Evolutionary conservation across 2,797 vertebrate species (phyloP), one percentile per base, ranked within the genome.

Genomic region (Orientallactaga sibirica): DNA sequence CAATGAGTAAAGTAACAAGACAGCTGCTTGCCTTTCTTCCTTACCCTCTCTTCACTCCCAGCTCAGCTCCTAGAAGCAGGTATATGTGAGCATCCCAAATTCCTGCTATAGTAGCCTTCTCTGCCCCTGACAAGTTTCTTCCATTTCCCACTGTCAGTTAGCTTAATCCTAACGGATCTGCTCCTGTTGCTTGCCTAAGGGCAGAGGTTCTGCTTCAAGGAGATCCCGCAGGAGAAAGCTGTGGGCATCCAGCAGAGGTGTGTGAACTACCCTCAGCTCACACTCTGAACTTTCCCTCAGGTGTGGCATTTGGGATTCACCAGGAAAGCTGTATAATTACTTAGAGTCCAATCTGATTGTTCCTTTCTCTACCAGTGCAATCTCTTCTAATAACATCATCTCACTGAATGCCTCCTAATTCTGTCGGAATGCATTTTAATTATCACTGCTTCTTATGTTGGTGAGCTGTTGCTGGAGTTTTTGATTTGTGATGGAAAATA

Each of bases 351-450:
- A 41, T 87, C 82, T 79, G 93, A 95, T 96, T 96, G 75, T 96
- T 96, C 91, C 96, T 96, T 95, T 96, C 90, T 96, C 96, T 79
- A 37, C 33, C 67, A 68, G 5, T 33, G 92, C 80, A 90, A 61
- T 88, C 89, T 97, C 90, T 95, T 27, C 89, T 96, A 93, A 97
- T 83, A 97, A 83, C 95, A 84, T 95, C 94, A 85, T 64, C 79
- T 89, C 37, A 75, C 88, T 97, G 96, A 96, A 96, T 93, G 91
- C 94, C 58, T 94, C 89, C 94, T 94, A 96, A 91, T 92, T 90
- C 94, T 67, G 85, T 96, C 62, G 27, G 70, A 97, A 97, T 96
- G 86, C 86, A 91, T 96, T 96, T 97, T 97, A 97, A 97, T 97
- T 96, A 96, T 96, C 92, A 0, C 83, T 67, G 78, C 86, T 97